Base-by-base conservation (phyloP, 2,797 vertebrate genomes). In the Rhinatrema bivittatum region DNA sequence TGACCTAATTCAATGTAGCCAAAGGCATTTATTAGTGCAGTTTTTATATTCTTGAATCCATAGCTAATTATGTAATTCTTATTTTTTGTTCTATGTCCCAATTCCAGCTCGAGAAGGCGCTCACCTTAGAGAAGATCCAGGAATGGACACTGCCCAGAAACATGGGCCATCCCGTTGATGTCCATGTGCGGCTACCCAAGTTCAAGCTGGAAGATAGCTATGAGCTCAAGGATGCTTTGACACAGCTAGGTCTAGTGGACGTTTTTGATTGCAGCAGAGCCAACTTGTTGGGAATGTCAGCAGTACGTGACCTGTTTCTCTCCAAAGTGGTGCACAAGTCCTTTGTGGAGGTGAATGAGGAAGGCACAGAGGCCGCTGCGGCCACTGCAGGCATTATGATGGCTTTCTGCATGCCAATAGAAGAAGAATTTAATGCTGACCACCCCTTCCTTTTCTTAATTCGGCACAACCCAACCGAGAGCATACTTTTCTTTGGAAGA, bases 381-480 rank as follows among this genome's bases (percentile, higher is more conserved):
- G 93, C 92, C 45, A 96, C 92, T 0, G 91, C 73, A 1, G 86
- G 39, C 23, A 26, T 87, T 0, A 16, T n/a, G n/a, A n/a, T 33
- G 0, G 1, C 17, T 0, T 62, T 79, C 4, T 72, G 72, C 37
- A 52, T 72, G 47, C 56, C 89, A 76, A 0, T 62, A 0, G 84
- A 87, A 47, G 81, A 90, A 36, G 3, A 70, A 23, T 94, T 99
- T 60, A 74, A 19, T 0, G 91, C 81, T 0, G 80, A 99, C 46
- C 94, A 91, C 32, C 94, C 96, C 7, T 98, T 99, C 71, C 46
- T 97, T 32, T 97, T 97, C 77, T 82, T 90, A 31, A 93, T 99
- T 56, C 74, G 74, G 26, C 86, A 98, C 61, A 94, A 91, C 17
- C 58, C 75, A 43, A 85, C 84, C 4, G 65, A 64, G n/a, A 82